Evolutionary conservation across 2,888 invertebrate genomes (phyloP).

Genomic region (Mythimna lalbum): DNA sequence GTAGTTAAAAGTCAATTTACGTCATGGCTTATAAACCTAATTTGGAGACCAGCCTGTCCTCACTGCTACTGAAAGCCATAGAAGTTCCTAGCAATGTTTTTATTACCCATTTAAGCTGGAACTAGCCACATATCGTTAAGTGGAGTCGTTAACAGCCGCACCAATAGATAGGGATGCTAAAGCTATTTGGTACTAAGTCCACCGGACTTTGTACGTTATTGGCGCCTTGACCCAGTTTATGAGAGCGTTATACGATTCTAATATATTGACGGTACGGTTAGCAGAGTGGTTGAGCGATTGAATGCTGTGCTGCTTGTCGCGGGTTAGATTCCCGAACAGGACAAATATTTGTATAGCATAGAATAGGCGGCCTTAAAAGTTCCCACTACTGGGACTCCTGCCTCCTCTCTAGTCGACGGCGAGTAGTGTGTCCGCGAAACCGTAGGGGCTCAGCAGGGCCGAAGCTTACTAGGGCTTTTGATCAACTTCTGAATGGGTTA

Average conservation of each 20-base stretch:
- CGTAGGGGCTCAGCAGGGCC: too few species aligned
- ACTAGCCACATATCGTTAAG: conserved; percentile 34
- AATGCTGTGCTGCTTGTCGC: too few species aligned
- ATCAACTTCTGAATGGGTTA: too few species aligned
- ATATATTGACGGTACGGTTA: neutral
- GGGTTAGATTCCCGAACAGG: too few species aligned
- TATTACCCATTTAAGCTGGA: conserved; percentile 39
- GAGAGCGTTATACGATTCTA: conserved; percentile 12
- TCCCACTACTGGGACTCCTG: too few species aligned
- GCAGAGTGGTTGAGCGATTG: too few species aligned
- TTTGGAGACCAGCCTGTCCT: neutral
- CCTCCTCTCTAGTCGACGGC: too few species aligned
- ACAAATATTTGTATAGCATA: too few species aligned
- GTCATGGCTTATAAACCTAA: neutral
- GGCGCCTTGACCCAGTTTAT: conserved; percentile 55
- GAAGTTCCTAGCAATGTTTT: conserved; percentile 13
- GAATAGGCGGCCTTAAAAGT: too few species aligned
- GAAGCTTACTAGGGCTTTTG: too few species aligned
- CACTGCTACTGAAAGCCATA: neutral
- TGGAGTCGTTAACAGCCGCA: conserved; percentile 32
- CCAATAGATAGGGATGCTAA: conserved; percentile 40
- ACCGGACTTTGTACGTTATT: conserved; percentile 35
- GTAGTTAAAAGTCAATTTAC: too few species aligned
- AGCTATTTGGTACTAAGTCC: conserved; percentile 35
- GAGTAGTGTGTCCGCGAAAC: too few species aligned